These are phyloP conservation scores for Mimas tiliae DNA, from an alignment of 2,888 invertebrate genomes.

Conservation along the genomic window DNA sequence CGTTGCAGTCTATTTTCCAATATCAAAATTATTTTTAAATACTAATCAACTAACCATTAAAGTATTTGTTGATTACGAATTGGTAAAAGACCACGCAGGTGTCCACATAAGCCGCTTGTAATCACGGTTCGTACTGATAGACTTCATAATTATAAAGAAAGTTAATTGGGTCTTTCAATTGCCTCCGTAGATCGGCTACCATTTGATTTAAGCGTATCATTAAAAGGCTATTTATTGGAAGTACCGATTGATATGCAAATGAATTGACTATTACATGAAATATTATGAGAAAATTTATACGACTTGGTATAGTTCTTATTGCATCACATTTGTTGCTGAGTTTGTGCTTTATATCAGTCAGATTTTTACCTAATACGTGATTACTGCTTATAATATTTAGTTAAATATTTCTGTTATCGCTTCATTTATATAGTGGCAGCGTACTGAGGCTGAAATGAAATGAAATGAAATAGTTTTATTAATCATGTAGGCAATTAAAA, in stretches of 20 bases:
- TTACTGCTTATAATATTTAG: not conserved
- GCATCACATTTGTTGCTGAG: not conserved
- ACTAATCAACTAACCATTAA: constrained; percentile 26
- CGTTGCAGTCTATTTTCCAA: constrained; percentile 12
- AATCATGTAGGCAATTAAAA: too few relatives aligned
- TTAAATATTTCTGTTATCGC: not conserved
- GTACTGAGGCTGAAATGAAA: too few relatives aligned
- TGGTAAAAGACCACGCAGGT: constrained; percentile 23
- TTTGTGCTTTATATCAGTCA: not conserved
- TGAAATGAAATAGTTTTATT: too few relatives aligned
- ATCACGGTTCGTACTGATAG: constrained; percentile 26
- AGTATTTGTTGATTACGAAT: constrained; percentile 25
- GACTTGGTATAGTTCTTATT: constrained; percentile 14
- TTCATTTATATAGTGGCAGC: too few relatives aligned
- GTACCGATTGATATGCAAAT: constrained; percentile 29
- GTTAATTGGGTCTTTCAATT: constrained; percentile 30
- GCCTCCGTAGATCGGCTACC: constrained; percentile 30
- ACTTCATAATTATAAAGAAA: constrained; percentile 30
- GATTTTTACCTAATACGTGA: not conserved
- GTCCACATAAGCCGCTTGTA: constrained; percentile 25
- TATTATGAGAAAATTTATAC: constrained; percentile 25
- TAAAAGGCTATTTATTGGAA: constrained; percentile 28
- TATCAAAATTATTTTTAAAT: constrained; percentile 25
- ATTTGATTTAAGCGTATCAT: constrained; percentile 26
- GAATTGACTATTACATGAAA: constrained; percentile 24